These are phyloP conservation scores for Meloe dianella DNA, from an alignment of 2,888 invertebrate genomes.

Conservation along the genomic window DNA sequence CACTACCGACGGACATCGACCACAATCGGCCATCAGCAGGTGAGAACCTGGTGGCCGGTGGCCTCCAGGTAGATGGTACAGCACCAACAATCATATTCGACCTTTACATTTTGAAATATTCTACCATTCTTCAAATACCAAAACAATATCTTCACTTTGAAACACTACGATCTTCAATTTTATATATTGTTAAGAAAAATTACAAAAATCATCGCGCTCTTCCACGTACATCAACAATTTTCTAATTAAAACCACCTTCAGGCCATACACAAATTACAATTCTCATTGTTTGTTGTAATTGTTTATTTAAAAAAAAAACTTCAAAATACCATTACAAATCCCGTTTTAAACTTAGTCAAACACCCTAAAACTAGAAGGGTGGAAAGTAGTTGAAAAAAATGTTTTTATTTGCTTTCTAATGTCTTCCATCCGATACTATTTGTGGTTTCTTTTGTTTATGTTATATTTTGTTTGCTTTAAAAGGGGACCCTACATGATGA, in stretches of 20 bases:
- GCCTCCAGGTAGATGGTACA: conserved; percentile 8
- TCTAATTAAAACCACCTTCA: conserved; percentile 1
- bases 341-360: not conserved
- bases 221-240: conserved; percentile 8
- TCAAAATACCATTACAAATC: not conserved
- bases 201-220: not conserved
- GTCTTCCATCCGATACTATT: conserved; percentile 2
- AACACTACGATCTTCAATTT: not conserved
- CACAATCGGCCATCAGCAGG: conserved; percentile 25
- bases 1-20: conserved; percentile 22
- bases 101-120: conserved; percentile 5
- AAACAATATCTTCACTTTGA: not conserved
- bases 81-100: conserved; percentile 10
- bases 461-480: conserved; percentile 5
- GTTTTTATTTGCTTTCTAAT: not conserved
- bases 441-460: conserved; percentile 3
- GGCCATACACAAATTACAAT: conserved; percentile 1
- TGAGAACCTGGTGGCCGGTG: conserved; percentile 24
- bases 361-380: not conserved
- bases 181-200: not conserved
- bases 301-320: not conserved
- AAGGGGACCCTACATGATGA: conserved; percentile 1
- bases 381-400: not conserved
- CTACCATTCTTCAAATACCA: conserved; percentile 5
- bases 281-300: not conserved